Conservation (phyloP, 2,797 vertebrate genomes). For the Alauda arvensis region DNA sequence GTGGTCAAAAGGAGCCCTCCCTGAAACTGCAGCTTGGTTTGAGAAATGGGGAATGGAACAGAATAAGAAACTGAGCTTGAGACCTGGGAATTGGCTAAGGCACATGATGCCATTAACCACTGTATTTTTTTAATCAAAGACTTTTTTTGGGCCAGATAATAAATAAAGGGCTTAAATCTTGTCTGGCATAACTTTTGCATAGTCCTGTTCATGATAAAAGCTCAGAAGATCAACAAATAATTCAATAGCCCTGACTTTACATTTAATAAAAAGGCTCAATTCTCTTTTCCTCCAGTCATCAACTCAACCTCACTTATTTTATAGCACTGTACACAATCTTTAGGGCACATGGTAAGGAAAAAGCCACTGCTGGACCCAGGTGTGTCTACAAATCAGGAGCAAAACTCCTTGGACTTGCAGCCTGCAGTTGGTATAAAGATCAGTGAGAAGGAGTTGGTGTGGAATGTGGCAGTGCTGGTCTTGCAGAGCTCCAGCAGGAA, state of each 20-base stretch:
- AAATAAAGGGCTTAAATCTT: background rate
- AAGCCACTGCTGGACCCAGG: background rate
- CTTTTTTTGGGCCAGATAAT: background rate
- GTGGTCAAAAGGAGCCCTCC: background rate
- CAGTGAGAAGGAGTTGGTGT: background rate
- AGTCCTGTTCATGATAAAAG: background rate
- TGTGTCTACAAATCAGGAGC: background rate
- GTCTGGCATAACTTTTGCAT: background rate
- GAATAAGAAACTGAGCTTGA: background rate
- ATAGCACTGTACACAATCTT: background rate
- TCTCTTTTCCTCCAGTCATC: background rate
- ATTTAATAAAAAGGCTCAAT: background rate
- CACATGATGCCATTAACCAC: background rate
- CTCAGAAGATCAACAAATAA: background rate
- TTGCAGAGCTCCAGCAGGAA: background rate
- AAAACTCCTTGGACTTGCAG: background rate
- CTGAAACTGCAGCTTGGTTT: background rate
- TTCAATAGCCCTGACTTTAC: background rate
- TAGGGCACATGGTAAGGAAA: background rate
- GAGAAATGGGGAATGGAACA: background rate
- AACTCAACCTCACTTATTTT: background rate
- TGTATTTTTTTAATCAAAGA: background rate
- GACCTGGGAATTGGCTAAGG: background rate
- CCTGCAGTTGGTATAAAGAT: background rate
- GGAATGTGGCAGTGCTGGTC: slow-evolving; percentile 41